Conservation (phyloP, 1,140 invertebrate species). For the Hypothenemus hampei region DNA sequence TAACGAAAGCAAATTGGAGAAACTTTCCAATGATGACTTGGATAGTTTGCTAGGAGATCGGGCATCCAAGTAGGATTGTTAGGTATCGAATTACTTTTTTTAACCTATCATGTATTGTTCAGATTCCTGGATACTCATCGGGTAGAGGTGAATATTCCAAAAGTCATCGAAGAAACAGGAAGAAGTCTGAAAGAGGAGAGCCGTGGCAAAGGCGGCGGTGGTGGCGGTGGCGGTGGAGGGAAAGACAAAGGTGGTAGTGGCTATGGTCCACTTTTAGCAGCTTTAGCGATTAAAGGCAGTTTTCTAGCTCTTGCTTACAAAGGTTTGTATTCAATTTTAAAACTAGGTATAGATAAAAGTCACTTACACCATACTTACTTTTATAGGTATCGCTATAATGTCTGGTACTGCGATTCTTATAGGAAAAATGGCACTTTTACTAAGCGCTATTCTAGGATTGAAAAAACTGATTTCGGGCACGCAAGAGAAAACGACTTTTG, state of each 20-base stretch:
- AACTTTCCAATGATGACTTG: slow-evolving; percentile 47
- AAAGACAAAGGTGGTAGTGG: slow-evolving; percentile 46
- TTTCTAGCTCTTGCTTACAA: slow-evolving; percentile 71
- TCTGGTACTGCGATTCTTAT: slow-evolving; percentile 69
- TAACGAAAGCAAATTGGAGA: slow-evolving; percentile 51
- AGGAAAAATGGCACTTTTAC: slow-evolving; percentile 67
- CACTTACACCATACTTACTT: neutral
- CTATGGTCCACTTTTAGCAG: slow-evolving; percentile 45
- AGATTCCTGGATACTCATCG: slow-evolving; percentile 57
- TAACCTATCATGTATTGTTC: neutral
- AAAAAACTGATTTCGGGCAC: slow-evolving; percentile 65
- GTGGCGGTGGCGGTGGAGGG: slow-evolving; percentile 27
- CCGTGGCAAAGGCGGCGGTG: slow-evolving; percentile 57
- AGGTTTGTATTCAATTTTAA: slow-evolving; percentile 45
- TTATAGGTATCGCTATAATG: slow-evolving; percentile 56
- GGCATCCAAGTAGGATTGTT: slow-evolving; percentile 43
- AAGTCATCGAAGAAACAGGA: slow-evolving; percentile 33
- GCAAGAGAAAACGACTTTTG: slow-evolving; percentile 74
- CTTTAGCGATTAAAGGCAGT: slow-evolving; percentile 61
- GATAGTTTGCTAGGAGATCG: slow-evolving; percentile 55
- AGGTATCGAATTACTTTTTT: neutral
- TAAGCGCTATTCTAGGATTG: slow-evolving; percentile 69
- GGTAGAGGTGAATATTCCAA: slow-evolving; percentile 53
- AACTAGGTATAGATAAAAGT: too few relatives aligned
- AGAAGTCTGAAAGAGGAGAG: slow-evolving; percentile 50